phyloP scores from a whole-genome alignment of 2,888 invertebrate genomes.

The Aspidapion aeneum region DNA sequence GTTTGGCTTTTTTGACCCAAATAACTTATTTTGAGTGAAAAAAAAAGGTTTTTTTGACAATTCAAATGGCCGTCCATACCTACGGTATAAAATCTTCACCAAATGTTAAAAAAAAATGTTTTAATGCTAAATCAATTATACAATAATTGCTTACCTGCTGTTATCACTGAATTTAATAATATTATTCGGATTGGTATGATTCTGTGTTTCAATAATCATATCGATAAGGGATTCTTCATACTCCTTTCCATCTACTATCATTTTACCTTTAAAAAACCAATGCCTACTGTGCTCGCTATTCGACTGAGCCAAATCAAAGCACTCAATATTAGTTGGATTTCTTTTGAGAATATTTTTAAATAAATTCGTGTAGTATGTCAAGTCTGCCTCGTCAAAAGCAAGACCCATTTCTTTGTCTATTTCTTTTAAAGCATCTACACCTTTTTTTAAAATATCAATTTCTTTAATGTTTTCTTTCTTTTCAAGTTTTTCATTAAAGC shows the following conservation, averaged over 20 bases:
- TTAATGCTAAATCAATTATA: too few species aligned
- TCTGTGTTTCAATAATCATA: conserved; percentile 90
- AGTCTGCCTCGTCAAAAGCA: conserved; percentile 91
- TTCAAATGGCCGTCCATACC: too few species aligned
- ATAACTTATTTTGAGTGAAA: too few species aligned
- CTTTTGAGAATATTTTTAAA: conserved; percentile 79
- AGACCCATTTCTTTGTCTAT: conserved; percentile 64
- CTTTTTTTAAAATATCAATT: conserved; percentile 77
- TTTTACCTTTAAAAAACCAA: conserved; percentile 96
- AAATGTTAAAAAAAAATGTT: too few species aligned
- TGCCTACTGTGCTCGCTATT: conserved; percentile 98
- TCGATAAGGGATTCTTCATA: conserved; percentile 81
- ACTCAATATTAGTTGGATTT: conserved; percentile 95
- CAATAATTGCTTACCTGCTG: conserved; percentile 64
- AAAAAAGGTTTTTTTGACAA: too few species aligned
- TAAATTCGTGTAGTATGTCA: conserved; percentile 84
- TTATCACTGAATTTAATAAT: conserved; percentile 97
- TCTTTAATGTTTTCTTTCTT: conserved; percentile 73
- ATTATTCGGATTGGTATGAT: conserved; percentile 83
- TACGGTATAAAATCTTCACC: too few species aligned
- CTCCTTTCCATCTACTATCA: conserved; percentile 78
- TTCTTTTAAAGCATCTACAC: conserved; percentile 73
- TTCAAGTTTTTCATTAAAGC: conserved; percentile 65
- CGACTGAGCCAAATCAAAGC: conserved; percentile 97
- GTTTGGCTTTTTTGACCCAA: too few species aligned